Conservation (phyloP, 1,140 invertebrate species). For the Oryzaephilus surinamensis region DNA sequence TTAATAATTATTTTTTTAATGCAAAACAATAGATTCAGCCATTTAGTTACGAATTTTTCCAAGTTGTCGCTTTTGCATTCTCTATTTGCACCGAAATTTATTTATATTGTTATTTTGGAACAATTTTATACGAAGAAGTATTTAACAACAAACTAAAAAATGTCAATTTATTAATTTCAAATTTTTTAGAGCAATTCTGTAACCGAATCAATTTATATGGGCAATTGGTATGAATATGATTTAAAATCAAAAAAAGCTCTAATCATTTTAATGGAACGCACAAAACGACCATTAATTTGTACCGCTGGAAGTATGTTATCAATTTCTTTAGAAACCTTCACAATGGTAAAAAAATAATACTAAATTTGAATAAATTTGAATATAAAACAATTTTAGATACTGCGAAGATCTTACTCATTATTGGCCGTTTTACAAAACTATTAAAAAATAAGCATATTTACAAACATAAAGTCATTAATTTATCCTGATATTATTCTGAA, state of each 20-base stretch:
- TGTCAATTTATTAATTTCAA: background rate
- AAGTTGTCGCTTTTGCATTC: slow-evolving; percentile 1
- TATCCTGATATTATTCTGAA: too few relatives aligned
- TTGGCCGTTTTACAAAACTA: too few relatives aligned
- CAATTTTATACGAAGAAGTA: slow-evolving; percentile 13
- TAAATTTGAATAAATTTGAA: too few relatives aligned
- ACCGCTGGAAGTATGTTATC: slow-evolving; percentile 10
- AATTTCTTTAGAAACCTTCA: slow-evolving; percentile 9
- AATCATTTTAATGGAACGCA: slow-evolving; percentile 13
- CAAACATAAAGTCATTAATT: too few relatives aligned
- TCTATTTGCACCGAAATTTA: slow-evolving; percentile 4
- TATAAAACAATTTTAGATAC: too few relatives aligned
- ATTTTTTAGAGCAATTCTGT: slow-evolving; percentile 12
- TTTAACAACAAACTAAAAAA: background rate
- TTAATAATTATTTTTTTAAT: background rate
- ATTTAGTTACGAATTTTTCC: slow-evolving; percentile 6
- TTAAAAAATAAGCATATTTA: too few relatives aligned
- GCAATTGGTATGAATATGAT: slow-evolving; percentile 12
- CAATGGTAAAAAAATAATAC: background rate
- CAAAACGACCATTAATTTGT: slow-evolving; percentile 8
- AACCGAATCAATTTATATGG: slow-evolving; percentile 10
- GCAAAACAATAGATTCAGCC: slow-evolving; percentile 1
- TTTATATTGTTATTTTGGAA: slow-evolving; percentile 12
- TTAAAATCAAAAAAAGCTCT: slow-evolving; percentile 13
- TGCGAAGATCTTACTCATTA: too few relatives aligned